Percentiles rank a stretch among this genome's conserved stretches.
phyloP scores from a whole-genome alignment of 2,888 invertebrate species.

The Drosophila demipolita region DNA sequence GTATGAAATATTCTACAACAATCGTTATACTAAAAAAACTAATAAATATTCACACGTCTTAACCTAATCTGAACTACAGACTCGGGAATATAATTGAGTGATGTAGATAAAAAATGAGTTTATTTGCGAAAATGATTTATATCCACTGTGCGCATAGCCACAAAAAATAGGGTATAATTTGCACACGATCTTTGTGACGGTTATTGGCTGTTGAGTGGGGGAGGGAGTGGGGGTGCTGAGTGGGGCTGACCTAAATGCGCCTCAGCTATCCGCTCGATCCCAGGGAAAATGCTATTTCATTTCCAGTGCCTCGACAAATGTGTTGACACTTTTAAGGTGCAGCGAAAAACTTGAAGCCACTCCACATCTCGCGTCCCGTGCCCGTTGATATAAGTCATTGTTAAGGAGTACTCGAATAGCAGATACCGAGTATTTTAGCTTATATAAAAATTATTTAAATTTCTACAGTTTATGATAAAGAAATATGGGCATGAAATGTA shows the following conservation, averaged over 20 bases:
- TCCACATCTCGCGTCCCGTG: background rate
- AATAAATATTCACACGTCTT: background rate
- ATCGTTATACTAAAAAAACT: background rate
- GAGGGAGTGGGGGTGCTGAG: slow-evolving; percentile 1
- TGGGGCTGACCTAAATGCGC: slow-evolving; percentile 46
- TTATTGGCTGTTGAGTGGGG: slow-evolving; percentile 38
- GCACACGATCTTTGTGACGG: slow-evolving; percentile 32
- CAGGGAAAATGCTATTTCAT: slow-evolving; percentile 18
- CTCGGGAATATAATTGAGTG: background rate
- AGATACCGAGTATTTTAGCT: background rate
- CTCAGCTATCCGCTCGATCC: slow-evolving; percentile 35
- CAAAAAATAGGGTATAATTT: background rate
- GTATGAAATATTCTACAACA: background rate
- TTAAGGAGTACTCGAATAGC: background rate
- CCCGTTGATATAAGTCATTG: background rate
- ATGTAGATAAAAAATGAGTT: background rate
- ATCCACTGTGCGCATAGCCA: slow-evolving; percentile 20
- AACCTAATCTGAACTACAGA: background rate
- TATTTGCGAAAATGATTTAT: background rate
- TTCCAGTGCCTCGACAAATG: slow-evolving; percentile 55
- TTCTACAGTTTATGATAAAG: background rate
- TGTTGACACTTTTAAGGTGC: slow-evolving; percentile 69
- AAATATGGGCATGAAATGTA: background rate
- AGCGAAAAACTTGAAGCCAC: slow-evolving; percentile 47
- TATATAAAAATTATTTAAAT: background rate